Percentiles rank a stretch among this genome's conserved stretches.
phyloP scores from a whole-genome alignment of 2,113 vertebrate species.

The Speoplatyrhinus poulsoni region DNA sequence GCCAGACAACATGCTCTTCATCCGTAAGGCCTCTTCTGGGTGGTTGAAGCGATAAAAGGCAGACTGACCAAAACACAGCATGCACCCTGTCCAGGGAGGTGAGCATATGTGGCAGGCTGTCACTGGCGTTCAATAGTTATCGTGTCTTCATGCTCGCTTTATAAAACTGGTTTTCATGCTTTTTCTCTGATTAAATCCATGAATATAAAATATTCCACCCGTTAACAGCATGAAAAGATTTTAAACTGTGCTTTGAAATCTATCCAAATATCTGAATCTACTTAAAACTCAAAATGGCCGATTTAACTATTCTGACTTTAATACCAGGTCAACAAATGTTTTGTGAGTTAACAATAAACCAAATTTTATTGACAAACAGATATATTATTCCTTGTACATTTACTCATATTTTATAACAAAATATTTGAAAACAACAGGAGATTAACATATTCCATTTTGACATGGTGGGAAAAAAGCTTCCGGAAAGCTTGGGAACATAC shows the following conservation, averaged over 20 bases:
- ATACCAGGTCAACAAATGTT: neutral
- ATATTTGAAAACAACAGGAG: neutral
- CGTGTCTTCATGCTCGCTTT: neutral
- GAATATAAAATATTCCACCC: neutral
- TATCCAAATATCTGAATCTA: neutral
- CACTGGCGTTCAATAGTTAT: neutral
- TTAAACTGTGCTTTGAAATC: neutral
- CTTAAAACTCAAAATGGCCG: neutral
- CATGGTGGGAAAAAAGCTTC: neutral
- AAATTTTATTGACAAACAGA: neutral
- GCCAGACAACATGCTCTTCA: slow-evolving; percentile 92
- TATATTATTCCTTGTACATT: neutral
- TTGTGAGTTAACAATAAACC: neutral
- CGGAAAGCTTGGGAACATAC: too few relatives aligned
- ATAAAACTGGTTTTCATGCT: neutral
- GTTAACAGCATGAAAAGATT: neutral
- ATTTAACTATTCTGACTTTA: neutral
- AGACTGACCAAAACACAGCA: slow-evolving; percentile 94
- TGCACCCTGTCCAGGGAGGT: slow-evolving; percentile 81
- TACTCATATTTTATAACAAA: neutral
- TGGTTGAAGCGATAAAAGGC: slow-evolving; percentile 96
- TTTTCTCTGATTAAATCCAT: too few relatives aligned
- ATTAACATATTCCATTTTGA: neutral
- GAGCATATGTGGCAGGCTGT: neutral
- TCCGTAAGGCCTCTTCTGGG: slow-evolving; percentile 93